A percentile compares a stretch with the other conserved stretches of the same genome.
Evolutionary conservation across 2,797 vertebrate genomes (phyloP).

Genomic region (Acanthiza pusilla): DNA sequence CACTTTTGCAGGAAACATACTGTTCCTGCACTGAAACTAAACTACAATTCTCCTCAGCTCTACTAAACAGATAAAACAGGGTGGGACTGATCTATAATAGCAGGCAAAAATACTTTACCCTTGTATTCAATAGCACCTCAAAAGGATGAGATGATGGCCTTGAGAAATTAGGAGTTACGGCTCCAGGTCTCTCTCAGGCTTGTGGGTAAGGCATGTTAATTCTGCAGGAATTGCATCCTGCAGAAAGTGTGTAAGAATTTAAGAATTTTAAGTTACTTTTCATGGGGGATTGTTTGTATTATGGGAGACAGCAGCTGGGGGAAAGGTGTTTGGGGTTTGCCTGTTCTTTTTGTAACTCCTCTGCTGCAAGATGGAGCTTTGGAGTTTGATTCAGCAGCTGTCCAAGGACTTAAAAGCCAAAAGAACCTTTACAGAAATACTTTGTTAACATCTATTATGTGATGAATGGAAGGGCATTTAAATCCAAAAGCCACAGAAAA

Average conservation of each 20-base stretch:
- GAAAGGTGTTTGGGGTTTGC: neutral
- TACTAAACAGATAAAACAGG: neutral
- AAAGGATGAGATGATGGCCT: neutral
- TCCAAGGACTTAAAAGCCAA: neutral
- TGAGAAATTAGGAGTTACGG: neutral
- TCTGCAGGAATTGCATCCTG: neutral
- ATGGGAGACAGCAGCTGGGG: neutral
- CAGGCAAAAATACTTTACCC: neutral
- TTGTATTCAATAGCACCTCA: neutral
- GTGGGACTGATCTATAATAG: neutral
- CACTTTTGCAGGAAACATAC: neutral
- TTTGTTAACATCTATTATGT: neutral
- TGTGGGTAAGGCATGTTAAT: neutral
- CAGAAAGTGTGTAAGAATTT: neutral
- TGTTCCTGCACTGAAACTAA: neutral
- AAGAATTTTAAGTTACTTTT: neutral
- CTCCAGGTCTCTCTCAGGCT: neutral
- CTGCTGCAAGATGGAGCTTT: neutral
- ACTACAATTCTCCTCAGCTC: neutral
- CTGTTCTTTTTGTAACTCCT: neutral
- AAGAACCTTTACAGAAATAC: neutral
- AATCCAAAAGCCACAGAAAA: neutral
- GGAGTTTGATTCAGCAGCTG: neutral
- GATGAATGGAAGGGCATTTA: neutral
- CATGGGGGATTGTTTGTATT: fast-evolving